A percentile compares a stretch with the other conserved stretches of the same genome.
These are phyloP conservation scores for Popillia japonica DNA, from an alignment of 1,140 invertebrate species.

Conservation along the genomic window DNA sequence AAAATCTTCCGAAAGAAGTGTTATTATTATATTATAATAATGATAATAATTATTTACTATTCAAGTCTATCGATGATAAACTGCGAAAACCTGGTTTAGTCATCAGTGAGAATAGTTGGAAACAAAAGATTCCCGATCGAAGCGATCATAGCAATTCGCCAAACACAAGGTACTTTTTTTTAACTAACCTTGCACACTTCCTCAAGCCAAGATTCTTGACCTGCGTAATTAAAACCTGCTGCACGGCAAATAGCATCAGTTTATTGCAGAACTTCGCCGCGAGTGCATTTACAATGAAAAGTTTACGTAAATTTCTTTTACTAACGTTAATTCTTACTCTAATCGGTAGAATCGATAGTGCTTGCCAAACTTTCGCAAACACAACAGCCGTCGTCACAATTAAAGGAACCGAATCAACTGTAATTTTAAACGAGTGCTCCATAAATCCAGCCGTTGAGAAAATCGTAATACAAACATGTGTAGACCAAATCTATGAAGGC, in stretches of 20 bases:
- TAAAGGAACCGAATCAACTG: not conserved
- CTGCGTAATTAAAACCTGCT: no score
- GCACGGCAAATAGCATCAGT: not conserved
- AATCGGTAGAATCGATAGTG: not conserved
- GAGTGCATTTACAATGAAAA: not conserved
- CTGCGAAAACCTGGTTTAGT: no score
- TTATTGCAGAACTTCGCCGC: not conserved
- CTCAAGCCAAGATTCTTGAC: no score
- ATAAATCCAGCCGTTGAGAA: not conserved
- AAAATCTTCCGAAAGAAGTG: no score
- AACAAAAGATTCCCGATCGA: no score
- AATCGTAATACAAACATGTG: not conserved
- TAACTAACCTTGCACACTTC: no score
- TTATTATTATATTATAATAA: no score
- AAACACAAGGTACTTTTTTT: no score
- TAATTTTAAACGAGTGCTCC: not conserved
- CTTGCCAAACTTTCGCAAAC: not conserved
- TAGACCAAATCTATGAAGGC: not conserved
- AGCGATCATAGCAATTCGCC: no score
- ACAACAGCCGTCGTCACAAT: not conserved
- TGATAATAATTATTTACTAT: no score
- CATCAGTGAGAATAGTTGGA: no score
- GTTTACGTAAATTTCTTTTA: not conserved
- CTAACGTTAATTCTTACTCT: not conserved
- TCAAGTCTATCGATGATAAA: no score